phyloP scores from a whole-genome alignment of 1,140 invertebrate species.

The Ptiloglossa arizonensis region DNA sequence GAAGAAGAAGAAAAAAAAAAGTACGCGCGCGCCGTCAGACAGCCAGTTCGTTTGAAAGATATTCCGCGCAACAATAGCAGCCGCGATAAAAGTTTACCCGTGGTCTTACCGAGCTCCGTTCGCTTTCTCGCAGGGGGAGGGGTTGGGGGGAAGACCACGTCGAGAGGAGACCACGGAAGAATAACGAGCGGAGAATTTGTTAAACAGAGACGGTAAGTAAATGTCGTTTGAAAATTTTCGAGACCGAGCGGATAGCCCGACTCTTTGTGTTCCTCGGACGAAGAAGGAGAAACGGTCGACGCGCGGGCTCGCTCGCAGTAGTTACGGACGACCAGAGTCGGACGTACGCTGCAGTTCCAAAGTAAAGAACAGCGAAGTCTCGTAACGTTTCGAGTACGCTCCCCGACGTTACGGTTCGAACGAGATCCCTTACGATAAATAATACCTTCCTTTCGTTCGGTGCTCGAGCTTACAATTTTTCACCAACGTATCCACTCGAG shows the following conservation, averaged over 20 bases:
- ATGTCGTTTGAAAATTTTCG: neutral
- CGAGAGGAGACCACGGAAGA: too few relatives aligned
- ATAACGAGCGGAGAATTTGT: neutral
- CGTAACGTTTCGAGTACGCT: too few relatives aligned
- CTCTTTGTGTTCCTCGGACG: neutral
- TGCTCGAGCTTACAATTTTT: too few relatives aligned
- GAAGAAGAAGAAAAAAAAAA: neutral
- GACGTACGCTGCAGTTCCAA: neutral
- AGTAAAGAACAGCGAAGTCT: neutral
- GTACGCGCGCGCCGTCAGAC: neutral
- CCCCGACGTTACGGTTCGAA: too few relatives aligned
- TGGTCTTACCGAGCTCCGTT: neutral
- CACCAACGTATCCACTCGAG: too few relatives aligned
- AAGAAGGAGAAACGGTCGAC: too few relatives aligned
- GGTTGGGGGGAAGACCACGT: too few relatives aligned
- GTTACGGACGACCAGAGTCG: conserved; percentile 1
- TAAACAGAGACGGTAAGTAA: conserved; percentile 9
- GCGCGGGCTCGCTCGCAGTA: neutral
- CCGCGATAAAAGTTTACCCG: conserved; percentile 30
- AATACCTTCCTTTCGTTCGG: too few relatives aligned
- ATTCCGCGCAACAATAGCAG: conserved; percentile 25
- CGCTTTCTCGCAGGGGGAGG: neutral
- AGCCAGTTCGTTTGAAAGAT: conserved; percentile 26
- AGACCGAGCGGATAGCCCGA: neutral
- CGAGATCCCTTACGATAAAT: too few relatives aligned